Base-by-base conservation (phyloP, 2,797 vertebrate genomes). In the Spinus pinus region DNA sequence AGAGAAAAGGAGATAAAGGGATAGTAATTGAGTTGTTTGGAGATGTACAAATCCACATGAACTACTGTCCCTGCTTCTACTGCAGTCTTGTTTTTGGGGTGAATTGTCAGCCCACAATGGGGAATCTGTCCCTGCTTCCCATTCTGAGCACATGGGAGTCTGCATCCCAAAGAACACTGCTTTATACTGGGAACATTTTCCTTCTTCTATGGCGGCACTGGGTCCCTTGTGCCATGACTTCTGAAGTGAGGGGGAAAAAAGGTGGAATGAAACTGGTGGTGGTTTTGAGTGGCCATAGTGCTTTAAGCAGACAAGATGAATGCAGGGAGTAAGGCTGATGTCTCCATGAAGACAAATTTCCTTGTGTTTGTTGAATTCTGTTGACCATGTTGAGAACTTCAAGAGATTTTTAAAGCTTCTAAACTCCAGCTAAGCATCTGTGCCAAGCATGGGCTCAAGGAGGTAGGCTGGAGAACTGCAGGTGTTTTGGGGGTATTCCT, bases 361-460 rank as follows among this genome's bases (percentile, higher is more conserved):
- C 66, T 88, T 33, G 6, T 81, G 35, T 86, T 90, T 78, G 25
- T 83, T 90, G 81, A 84, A 49, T 90, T 75, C 70, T 86, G 54
- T 65, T 95, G 77, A 65, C 85, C 14, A 4, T 44, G 28, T 71
- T 81, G 67, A 94, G 77, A 72, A 67, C 72, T 93, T 83, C 2
- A 41, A 81, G 89, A 86, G 39, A 69, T 81, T 88, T 89, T 93
- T 86, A 86, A 74, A 42, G 35, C 7, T 82, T 78, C 61, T 61
- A 78, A 91, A 83, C 47, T 90, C 46, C 33, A 18, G 42, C 64
- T 78, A 60, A 86, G 47, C 44, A 41, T 75, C 47, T 86, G 10
- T 86, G 39, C 70, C 70, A 72, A 61, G 31, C 35, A 7, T 15
- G 18, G 17, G 16, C 30, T 86, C 88, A 33, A 84, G 70, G 19